Base-by-base conservation (phyloP, 2,888 invertebrate species). In the Drosophila phalerata region DNA sequence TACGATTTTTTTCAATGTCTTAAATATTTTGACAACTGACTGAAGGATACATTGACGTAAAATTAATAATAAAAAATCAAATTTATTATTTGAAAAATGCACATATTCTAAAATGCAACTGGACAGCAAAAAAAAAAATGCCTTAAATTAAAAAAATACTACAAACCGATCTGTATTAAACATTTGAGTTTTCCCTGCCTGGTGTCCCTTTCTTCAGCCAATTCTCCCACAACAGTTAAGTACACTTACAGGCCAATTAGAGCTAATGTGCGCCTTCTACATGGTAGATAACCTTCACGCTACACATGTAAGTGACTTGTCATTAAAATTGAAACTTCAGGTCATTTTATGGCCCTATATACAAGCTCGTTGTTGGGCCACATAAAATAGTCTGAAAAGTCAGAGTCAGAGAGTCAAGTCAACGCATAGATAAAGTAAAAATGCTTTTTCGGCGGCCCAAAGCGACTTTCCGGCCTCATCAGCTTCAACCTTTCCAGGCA, bases 251-350 rank as follows among this genome's bases (percentile, higher is more conserved):
- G 48, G 51, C 70, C 76, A 83, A 83, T 83, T 85, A 80, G 67
- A 70, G 25, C 32, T 84, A 78, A 84, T 72, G 76, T 52, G 38
- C 42, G 56, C 19, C 43, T 40, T 55, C 43, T 34, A 56, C 38
- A 40, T 38, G 45, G 51, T 22, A 68, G 62, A 60, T 65, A 79
- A 68, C 55, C 70, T 52, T 55, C 52, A 52, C 30, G 49, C 65
- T 43, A 58, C 58, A 52, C 64, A 58, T 71, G 82, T 79, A 88
- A 85, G 88, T 77, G 85, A 88, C 80, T 77, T 84, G 86, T 85
- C 83, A 84, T 88, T 88, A 80, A 83, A 85, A 77, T 87, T 85
- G 70, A 85, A 82, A 77, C 83, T 73, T 75, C 49, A 62, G 88
- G 80, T 80, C 88, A 82, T 82, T 88, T 84, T 79, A 83, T 79